These are phyloP conservation scores for Iguana delicatissima DNA, from an alignment of 2,797 vertebrate genomes.

Conservation along the genomic window DNA sequence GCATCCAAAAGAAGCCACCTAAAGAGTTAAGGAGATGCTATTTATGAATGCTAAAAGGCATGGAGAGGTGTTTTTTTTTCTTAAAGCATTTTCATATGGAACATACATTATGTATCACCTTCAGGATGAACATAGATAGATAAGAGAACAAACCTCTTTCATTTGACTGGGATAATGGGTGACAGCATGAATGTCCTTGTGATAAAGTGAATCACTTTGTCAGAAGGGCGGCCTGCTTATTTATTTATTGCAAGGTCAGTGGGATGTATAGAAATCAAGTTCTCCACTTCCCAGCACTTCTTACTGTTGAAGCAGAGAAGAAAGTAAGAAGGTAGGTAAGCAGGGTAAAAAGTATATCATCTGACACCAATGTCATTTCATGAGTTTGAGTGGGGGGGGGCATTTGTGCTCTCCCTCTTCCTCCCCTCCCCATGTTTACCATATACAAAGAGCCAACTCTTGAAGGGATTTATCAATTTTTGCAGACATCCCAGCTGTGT, in stretches of 20 bases:
- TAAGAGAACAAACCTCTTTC: slow-evolving; percentile 53
- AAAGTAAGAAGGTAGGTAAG: slow-evolving; percentile 45
- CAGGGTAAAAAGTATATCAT: slow-evolving; percentile 38
- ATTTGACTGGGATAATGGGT: slow-evolving; percentile 57
- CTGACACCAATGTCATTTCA: slow-evolving; percentile 50
- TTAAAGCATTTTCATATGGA: slow-evolving; percentile 58
- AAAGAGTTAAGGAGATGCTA: slow-evolving; percentile 35
- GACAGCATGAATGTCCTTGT: slow-evolving; percentile 62
- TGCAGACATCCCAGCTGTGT: neutral
- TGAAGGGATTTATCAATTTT: neutral
- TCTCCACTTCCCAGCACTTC: slow-evolving; percentile 47
- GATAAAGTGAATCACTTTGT: slow-evolving; percentile 71
- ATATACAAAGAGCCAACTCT: neutral
- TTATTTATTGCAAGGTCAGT: slow-evolving; percentile 67
- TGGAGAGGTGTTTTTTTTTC: slow-evolving; percentile 55
- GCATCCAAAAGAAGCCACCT: neutral
- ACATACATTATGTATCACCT: slow-evolving; percentile 71
- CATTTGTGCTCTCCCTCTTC: neutral
- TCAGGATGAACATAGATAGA: slow-evolving; percentile 70
- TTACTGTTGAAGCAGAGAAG: slow-evolving; percentile 44
- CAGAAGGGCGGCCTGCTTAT: slow-evolving; percentile 56
- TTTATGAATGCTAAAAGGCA: slow-evolving; percentile 35
- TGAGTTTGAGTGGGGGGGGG: neutral
- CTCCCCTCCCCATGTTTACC: neutral
- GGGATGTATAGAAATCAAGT: slow-evolving; percentile 58